Percentiles rank a stretch among this genome's conserved stretches.
These are phyloP conservation scores for Dolichomitus sp. DNA, from an alignment of 2,888 invertebrate species.

Conservation along the genomic window DNA sequence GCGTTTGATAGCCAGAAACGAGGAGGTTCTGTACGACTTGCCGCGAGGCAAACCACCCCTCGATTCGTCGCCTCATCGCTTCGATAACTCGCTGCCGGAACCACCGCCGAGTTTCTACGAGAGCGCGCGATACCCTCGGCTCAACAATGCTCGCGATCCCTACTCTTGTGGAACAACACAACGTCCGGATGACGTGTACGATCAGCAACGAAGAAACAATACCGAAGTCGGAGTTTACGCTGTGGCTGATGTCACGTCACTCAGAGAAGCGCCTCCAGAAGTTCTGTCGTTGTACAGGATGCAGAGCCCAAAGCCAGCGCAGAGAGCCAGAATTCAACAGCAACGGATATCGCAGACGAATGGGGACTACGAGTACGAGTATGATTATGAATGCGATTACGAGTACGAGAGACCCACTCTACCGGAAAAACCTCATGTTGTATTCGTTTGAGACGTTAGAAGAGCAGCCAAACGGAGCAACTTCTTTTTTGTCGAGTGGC, in stretches of 20 bases:
- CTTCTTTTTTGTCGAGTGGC: background rate
- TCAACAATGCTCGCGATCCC: conserved; percentile 36
- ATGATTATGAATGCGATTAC: conserved; percentile 82
- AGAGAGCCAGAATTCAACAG: conserved; percentile 45
- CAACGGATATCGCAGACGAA: conserved; percentile 59
- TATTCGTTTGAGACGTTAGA: conserved; percentile 80
- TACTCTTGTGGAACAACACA: conserved; percentile 13
- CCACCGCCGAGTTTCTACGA: conserved; percentile 80
- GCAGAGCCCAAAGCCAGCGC: conserved; percentile 71
- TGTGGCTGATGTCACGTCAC: conserved; percentile 82
- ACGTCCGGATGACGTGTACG: conserved; percentile 44
- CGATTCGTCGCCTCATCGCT: conserved; percentile 44
- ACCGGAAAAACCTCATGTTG: conserved; percentile 84
- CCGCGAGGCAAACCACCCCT: conserved; percentile 67
- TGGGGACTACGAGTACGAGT: conserved; percentile 70
- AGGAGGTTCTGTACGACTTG: conserved; percentile 82
- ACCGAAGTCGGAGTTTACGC: conserved; percentile 81
- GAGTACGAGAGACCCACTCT: conserved; percentile 76
- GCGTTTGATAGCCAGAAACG: conserved; percentile 79
- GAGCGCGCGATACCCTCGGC: conserved; percentile 76
- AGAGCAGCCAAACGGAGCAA: background rate
- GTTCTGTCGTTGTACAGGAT: conserved; percentile 81
- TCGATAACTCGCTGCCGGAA: conserved; percentile 36
- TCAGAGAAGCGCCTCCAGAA: conserved; percentile 80
- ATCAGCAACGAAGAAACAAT: conserved; percentile 43